Evolutionary conservation across 2,888 invertebrate genomes (phyloP), one percentile per base, ranked within the genome.

Genomic region (Syrphus vitripennis): DNA sequence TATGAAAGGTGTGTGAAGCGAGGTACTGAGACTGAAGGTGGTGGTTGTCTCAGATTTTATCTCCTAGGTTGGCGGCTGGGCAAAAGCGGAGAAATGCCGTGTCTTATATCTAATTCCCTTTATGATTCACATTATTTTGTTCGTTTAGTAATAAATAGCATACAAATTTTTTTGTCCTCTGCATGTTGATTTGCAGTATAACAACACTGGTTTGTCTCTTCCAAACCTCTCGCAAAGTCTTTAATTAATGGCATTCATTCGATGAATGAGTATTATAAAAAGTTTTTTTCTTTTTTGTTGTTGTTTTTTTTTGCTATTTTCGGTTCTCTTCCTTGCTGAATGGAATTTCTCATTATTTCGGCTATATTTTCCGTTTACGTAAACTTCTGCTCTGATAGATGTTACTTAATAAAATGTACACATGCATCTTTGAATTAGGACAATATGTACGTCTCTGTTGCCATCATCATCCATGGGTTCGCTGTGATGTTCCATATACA

Each of bases 301-400:
- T 55, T 57, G 75, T 61, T 78, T 74, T n/a, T n/a, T n/a, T n/a
- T n/a, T n/a, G n/a, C n/a, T n/a, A n/a, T n/a, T n/a, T n/a, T n/a
- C n/a, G n/a, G n/a, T n/a, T 78, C 70, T 72, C 76, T 72, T 80
- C 48, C 76, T 81, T 77, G 48, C 79, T 84, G 77, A 21, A 61
- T 80, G 87, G 88, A 88, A 88, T 88, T 87, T 88, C 88, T 87
- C 88, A 88, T 88, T 88, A 87, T 87, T 87, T 87, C 84, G 84
- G 84, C 87, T 84, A 88, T 88, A 88, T 86, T 86, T 86, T 50
- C 82, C 77, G 86, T 86, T 86, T 86, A 86, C 86, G 86, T 82
- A 86, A 86, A 86, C 82, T 82, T 86, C 82, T 77, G 82, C 86
- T 82, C 86, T 86, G 86, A 86, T 86, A 81, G 86, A 86, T 86